Conservation (phyloP, 2,888 invertebrate species). For the Opisthograptis luteolata region DNA sequence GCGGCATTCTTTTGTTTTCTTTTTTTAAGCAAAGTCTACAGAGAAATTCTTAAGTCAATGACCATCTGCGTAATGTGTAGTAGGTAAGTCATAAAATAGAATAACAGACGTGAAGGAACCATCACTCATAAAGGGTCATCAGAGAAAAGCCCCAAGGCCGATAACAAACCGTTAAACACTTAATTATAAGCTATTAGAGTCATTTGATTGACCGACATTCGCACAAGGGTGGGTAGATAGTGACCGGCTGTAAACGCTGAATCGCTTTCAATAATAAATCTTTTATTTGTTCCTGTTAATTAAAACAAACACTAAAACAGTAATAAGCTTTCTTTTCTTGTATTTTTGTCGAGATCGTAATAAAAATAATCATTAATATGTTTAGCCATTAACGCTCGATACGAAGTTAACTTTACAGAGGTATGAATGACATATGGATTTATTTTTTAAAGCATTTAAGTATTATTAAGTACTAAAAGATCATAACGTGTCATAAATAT, state of each 20-base stretch:
- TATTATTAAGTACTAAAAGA: too few species aligned
- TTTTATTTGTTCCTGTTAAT: conserved; percentile 1
- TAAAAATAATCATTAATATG: background rate
- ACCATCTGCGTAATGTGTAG: conserved; percentile 6
- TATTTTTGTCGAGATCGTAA: background rate
- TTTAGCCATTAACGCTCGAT: background rate
- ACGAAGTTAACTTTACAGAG: background rate
- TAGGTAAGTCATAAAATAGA: conserved; percentile 48
- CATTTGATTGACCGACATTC: conserved; percentile 39
- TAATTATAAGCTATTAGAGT: conserved; percentile 46
- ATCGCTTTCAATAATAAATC: conserved; percentile 20
- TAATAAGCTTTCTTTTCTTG: conserved; percentile 5
- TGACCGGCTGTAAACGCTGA: conserved; percentile 7
- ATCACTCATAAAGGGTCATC: conserved; percentile 51
- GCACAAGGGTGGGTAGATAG: background rate
- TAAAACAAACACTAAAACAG: conserved; percentile 6
- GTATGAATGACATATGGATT: too few species aligned
- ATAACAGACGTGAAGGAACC: conserved; percentile 45
- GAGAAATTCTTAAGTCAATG: conserved; percentile 1
- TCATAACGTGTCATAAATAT: too few species aligned
- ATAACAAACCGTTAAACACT: conserved; percentile 46
- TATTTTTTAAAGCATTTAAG: background rate
- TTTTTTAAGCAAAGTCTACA: background rate
- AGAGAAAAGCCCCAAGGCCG: conserved; percentile 31
- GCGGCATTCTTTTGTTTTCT: background rate